Evolutionary conservation across 2,888 invertebrate species (phyloP), one percentile per base, ranked within the genome.

Genomic region (Orthonevra nobilis): DNA sequence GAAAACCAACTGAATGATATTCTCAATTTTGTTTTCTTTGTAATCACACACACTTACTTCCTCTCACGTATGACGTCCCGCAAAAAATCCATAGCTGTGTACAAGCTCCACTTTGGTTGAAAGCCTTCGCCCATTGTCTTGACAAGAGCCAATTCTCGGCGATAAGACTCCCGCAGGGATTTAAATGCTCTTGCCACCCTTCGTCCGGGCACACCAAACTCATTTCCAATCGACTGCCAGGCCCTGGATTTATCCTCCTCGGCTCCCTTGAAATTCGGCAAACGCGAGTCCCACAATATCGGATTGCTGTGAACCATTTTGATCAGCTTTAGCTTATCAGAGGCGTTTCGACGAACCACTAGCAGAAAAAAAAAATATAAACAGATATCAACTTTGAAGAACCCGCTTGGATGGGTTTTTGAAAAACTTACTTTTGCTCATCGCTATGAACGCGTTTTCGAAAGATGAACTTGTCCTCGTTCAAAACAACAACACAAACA

Each of bases 261-360:
- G 74, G 87, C 87, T 7, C 87, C 87, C 66, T 87, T 87, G 50
- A 87, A 87, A 70, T 87, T 87, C 19, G 87, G 87, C 56, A 87
- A 50, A 2, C 87, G 86, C 0, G 87, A 87, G 44, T 87, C 87
- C 87, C 87, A 87, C 36, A 87, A 70, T 10, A 87, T 87, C 28
- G 88, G 87, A 82, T 88, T 87, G 32, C 86, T 86, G 63, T 87
- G 88, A 15, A 87, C 87, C 87, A 87, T 87, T 81, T 87, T 88
- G 63, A 87, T 87, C 30, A 87, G 85, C 81, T 86, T 88, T 19
- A 87, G 77, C 70, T 87, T 87, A 81, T 87, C 87, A 68, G 88
- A 86, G 36, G 87, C 88, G 81, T 87, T 87, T 19, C 87, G 88
- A 14, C 87, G 86, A 72, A 88, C 88, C 85, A 87, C 87, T 87